Evolutionary conservation across 2,888 invertebrate species (phyloP), one percentile per base, ranked within the genome.

Genomic region (Melanostoma scalare): DNA sequence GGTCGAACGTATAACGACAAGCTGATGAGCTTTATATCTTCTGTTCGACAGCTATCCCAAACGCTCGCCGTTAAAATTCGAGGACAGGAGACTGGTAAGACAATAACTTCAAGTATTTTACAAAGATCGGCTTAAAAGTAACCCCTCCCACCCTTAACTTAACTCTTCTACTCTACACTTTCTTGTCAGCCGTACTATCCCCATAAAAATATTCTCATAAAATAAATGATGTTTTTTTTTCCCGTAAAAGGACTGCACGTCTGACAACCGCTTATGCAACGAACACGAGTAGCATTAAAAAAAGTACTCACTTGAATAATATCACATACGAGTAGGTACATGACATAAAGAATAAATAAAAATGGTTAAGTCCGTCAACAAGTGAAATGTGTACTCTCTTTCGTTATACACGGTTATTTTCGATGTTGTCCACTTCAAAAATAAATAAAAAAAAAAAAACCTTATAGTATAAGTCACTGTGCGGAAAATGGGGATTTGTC

Each of bases 401-500:
- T 5, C 8, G n/a, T 52, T 31, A 4, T 30, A 52, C 9, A 9
- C n/a, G 6, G 4, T 50, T 30, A 48, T 52, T 33, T 67, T 42
- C 44, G 46, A 55, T 68, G 9, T 44, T 63, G 48, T 42, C 42
- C 63, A 46, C 20, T 20, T 20, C 20, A 20, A 20, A 20, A 20
- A 20, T 20, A 20, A 20, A 20, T 20, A 20, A 20, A 20, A 20
- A 55, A 50, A 52, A 80, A 80, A 69, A 56, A 53, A 74, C 81
- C 77, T 74, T 77, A 73, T 50, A 31, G 8, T 30, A 80, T 84
- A 84, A 79, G 61, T 82, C 60, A 71, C 33, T 60, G 36, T 72
- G 40, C 60, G 67, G 67, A 68, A 76, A 76, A 81, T 63, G 35
- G 55, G 72, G 76, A 76, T 81, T 76, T 82, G 58, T 65, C 48